phyloP scores from a whole-genome alignment of 1,140 invertebrate genomes.

The Zaprionus kolodkinae region DNA sequence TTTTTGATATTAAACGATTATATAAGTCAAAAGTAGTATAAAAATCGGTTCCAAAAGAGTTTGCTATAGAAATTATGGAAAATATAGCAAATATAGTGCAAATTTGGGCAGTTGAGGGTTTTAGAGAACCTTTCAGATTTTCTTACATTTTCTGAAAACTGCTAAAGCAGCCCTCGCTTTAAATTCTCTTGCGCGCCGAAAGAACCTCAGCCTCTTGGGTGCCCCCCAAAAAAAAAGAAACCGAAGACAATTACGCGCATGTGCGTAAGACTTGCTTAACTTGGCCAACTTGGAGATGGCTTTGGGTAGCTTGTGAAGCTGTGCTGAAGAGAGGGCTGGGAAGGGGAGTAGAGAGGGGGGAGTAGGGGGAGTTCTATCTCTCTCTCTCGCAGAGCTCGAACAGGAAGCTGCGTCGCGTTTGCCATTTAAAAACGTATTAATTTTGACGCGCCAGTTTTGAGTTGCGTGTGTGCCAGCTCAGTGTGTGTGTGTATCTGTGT shows the following conservation, averaged over 20 bases:
- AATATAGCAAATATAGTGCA: too few relatives aligned
- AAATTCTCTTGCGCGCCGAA: conserved; percentile 21
- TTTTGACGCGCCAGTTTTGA: conserved; percentile 70
- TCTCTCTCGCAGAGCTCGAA: conserved; percentile 30
- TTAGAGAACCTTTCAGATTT: too few relatives aligned
- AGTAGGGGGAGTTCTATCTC: too few relatives aligned
- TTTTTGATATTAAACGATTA: too few relatives aligned
- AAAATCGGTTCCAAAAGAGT: too few relatives aligned
- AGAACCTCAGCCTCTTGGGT: conserved; percentile 45
- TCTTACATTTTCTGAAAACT: not conserved
- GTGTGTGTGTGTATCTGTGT: conserved; percentile 41
- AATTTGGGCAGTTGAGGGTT: too few relatives aligned
- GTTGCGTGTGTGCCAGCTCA: conserved; percentile 8
- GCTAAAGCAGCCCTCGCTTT: conserved; percentile 25
- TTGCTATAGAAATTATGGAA: too few relatives aligned
- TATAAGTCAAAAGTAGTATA: too few relatives aligned
- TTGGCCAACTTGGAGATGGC: conserved; percentile 30
- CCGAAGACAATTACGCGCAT: conserved; percentile 70
- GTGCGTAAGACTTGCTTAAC: conserved; percentile 70
- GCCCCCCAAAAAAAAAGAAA: conserved; percentile 28
- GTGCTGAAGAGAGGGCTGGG: too few relatives aligned
- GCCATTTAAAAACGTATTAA: conserved; percentile 82
- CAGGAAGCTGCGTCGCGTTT: conserved; percentile 78
- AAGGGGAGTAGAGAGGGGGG: too few relatives aligned
- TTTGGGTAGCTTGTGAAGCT: conserved; percentile 3